Conservation (phyloP, 1,140 invertebrate genomes). For the Cydia fagiglandana region DNA sequence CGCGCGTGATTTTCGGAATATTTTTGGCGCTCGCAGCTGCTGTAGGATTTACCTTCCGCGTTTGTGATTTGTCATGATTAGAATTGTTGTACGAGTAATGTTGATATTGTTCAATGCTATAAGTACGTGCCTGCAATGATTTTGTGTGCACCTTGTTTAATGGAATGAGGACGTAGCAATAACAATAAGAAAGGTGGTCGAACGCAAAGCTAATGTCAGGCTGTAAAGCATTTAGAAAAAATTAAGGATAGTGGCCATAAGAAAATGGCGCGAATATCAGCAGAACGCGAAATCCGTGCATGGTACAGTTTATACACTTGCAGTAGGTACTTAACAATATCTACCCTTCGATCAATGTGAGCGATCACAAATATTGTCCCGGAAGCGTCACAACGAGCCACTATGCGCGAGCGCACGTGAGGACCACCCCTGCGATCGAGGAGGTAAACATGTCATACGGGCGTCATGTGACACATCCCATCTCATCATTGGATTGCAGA, state of each 20-base stretch:
- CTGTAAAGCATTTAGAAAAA: too few relatives aligned
- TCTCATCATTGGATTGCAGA: background rate
- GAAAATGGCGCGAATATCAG: background rate
- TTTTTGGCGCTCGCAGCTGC: slow-evolving; percentile 44
- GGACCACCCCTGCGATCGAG: slow-evolving; percentile 44
- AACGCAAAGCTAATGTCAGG: too few relatives aligned
- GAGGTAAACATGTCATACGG: slow-evolving; percentile 16
- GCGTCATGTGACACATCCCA: slow-evolving; percentile 6
- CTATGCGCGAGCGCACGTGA: slow-evolving; percentile 39
- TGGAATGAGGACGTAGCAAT: background rate
- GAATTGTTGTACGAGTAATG: background rate
- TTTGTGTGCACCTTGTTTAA: background rate
- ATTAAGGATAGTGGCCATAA: background rate
- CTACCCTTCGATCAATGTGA: slow-evolving; percentile 23
- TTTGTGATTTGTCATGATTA: slow-evolving; percentile 12
- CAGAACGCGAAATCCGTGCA: background rate
- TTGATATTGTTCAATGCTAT: background rate
- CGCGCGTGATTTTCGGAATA: slow-evolving; percentile 60
- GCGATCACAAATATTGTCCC: slow-evolving; percentile 43
- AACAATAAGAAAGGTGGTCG: background rate
- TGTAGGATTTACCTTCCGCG: background rate
- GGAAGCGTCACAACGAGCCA: slow-evolving; percentile 41
- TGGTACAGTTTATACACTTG: background rate
- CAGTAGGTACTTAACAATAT: slow-evolving; percentile 6
- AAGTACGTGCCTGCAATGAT: slow-evolving; percentile 4